Evolutionary conservation across 2,888 invertebrate genomes (phyloP).

Genomic region (Corbicula japonica): DNA sequence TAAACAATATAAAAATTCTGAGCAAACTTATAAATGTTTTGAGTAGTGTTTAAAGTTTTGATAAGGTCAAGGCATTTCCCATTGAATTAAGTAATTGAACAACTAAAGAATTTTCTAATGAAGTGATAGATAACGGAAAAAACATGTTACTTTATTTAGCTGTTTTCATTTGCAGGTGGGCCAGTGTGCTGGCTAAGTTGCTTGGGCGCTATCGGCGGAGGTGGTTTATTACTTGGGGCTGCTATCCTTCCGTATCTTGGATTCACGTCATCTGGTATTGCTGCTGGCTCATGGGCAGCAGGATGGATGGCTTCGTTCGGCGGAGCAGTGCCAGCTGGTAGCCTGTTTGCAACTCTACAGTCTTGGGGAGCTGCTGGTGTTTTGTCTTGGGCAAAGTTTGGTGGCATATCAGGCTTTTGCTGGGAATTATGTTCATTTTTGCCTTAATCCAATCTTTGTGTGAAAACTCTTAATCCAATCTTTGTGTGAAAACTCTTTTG

Average conservation of each 20-base stretch:
- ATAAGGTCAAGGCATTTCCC: too few relatives aligned
- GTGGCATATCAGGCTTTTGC: background rate
- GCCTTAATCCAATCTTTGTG: slow-evolving; percentile 1
- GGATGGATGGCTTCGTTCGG: slow-evolving; percentile 23
- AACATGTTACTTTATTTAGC: too few relatives aligned
- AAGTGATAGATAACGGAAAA: too few relatives aligned
- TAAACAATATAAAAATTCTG: too few relatives aligned
- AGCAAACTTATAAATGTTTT: too few relatives aligned
- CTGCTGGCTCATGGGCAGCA: slow-evolving; percentile 29
- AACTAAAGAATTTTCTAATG: too few relatives aligned
- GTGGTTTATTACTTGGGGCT: background rate
- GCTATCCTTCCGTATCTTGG: slow-evolving; percentile 8
- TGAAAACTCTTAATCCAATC: too few relatives aligned
- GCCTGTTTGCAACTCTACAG: slow-evolving; percentile 12
- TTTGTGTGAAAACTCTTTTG: too few relatives aligned
- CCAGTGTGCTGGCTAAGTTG: slow-evolving; percentile 6
- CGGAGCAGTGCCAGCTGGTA: slow-evolving; percentile 20
- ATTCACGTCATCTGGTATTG: slow-evolving; percentile 14
- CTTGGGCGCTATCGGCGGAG: background rate
- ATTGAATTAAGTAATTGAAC: too few relatives aligned
- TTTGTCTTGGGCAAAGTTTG: background rate
- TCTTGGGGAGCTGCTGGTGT: slow-evolving; percentile 9
- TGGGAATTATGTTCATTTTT: background rate
- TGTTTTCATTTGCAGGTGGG: slow-evolving; percentile 5
- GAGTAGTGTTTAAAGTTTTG: too few relatives aligned